These are phyloP conservation scores for Eumaeus atala DNA, from an alignment of 1,140 invertebrate species.

Conservation along the genomic window DNA sequence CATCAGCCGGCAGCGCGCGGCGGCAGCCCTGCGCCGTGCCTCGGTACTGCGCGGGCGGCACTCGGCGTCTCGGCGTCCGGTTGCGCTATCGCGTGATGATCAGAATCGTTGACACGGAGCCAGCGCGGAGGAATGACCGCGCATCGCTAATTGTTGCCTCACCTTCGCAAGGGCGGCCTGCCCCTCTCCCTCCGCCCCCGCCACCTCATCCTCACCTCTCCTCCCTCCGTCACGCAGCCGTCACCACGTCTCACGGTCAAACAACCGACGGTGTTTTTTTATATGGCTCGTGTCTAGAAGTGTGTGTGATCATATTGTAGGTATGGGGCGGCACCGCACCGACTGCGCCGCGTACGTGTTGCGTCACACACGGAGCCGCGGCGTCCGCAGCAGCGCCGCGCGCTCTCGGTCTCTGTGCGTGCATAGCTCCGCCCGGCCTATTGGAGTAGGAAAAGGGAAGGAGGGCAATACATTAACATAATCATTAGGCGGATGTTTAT, in stretches of 20 bases:
- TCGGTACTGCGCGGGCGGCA: slow-evolving; percentile 20
- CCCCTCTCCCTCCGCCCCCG: slow-evolving; percentile 26
- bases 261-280: slow-evolving; percentile 41
- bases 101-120: slow-evolving; percentile 66
- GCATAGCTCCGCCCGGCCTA: too few species aligned
- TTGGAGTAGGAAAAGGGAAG: too few species aligned
- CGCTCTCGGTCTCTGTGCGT: too few species aligned
- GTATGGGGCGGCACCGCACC: too few species aligned
- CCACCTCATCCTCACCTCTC: slow-evolving; percentile 20
- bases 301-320: too few species aligned
- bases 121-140: slow-evolving; percentile 52
- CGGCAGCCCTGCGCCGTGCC: slow-evolving; percentile 1
- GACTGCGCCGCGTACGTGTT: too few species aligned
- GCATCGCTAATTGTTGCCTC: slow-evolving; percentile 62
- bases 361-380: too few species aligned
- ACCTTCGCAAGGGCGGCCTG: slow-evolving; percentile 59
- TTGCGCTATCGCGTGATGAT: slow-evolving; percentile 48
- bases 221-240: slow-evolving; percentile 24
- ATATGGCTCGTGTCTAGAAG: slow-evolving; percentile 10
- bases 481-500: too few species aligned
- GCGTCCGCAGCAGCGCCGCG: too few species aligned
- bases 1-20: background rate
- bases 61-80: slow-evolving; percentile 38
- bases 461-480: too few species aligned
- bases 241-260: slow-evolving; percentile 47